phyloP scores from a whole-genome alignment of 2,888 invertebrate genomes.

The Philereme transversata region DNA sequence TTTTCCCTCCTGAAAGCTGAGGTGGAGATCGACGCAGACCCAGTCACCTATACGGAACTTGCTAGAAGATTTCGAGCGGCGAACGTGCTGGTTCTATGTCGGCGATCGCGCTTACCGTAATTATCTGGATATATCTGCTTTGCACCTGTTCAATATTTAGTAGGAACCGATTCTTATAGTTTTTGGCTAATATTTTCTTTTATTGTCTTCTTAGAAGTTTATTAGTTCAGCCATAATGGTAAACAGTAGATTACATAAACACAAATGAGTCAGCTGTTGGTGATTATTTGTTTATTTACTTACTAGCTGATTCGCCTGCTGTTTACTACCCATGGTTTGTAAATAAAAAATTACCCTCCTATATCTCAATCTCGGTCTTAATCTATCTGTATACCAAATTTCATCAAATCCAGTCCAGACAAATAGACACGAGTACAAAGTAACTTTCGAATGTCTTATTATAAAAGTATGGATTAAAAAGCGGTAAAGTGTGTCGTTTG shows the following conservation, averaged over 20 bases:
- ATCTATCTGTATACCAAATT: no score
- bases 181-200: conserved; percentile 7
- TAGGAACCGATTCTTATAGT: conserved; percentile 17
- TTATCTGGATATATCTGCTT: conserved; percentile 54
- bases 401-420: no score
- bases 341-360: no score
- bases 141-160: conserved; percentile 21
- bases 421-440: no score
- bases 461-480: no score
- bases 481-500: no score
- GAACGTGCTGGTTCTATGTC: conserved; percentile 68
- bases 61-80: conserved; percentile 68
- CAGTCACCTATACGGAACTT: conserved; percentile 65
- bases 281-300: no score
- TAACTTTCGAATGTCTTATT: no score
- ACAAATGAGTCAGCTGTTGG: neutral
- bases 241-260: conserved; percentile 1
- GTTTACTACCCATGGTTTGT: no score
- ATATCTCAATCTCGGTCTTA: no score
- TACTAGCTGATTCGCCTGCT: no score
- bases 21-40: conserved; percentile 76
- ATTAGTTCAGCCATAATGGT: neutral
- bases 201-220: neutral
- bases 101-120: conserved; percentile 62
- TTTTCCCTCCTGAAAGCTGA: conserved; percentile 72